Evolutionary conservation across 2,888 invertebrate genomes (phyloP).

Genomic region (Nomada fabriciana): DNA sequence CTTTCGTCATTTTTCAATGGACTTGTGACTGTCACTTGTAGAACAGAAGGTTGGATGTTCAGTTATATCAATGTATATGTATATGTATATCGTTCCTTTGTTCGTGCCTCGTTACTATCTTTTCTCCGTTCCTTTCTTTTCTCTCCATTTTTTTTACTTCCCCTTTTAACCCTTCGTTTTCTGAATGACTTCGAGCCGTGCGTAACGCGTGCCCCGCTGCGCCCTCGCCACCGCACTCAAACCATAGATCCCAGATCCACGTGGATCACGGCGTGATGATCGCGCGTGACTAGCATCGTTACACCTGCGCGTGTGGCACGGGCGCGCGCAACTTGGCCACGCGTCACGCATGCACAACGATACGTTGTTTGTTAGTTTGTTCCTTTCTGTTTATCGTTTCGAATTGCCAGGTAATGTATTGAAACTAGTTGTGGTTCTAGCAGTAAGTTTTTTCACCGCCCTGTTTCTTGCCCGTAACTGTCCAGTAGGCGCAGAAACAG

Average conservation of each 20-base stretch:
- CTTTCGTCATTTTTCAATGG: constrained; percentile 61
- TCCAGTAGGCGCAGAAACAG: constrained; percentile 52
- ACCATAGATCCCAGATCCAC: constrained; percentile 1
- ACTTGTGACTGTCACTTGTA: constrained; percentile 67
- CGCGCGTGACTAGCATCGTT: neutral
- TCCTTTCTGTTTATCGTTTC: constrained; percentile 46
- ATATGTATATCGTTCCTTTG: constrained; percentile 49
- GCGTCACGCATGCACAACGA: constrained; percentile 40
- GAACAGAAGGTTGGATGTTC: constrained; percentile 69
- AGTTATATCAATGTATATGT: constrained; percentile 54
- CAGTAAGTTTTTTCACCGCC: constrained; percentile 68
- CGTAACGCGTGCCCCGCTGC: constrained; percentile 49
- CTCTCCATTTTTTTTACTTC: neutral
- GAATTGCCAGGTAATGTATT: constrained; percentile 78
- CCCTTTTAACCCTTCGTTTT: constrained; percentile 8
- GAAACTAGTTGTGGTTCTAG: constrained; percentile 73
- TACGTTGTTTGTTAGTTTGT: constrained; percentile 51
- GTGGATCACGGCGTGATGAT: constrained; percentile 8
- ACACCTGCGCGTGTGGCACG: constrained; percentile 13
- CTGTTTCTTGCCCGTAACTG: constrained; percentile 54
- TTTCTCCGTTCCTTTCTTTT: constrained; percentile 12
- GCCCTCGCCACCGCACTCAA: constrained; percentile 51
- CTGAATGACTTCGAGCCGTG: constrained; percentile 50
- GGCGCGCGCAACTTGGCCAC: constrained; percentile 40
- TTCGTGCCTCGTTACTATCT: constrained; percentile 33